Percentiles rank a stretch among this genome's conserved stretches.
Conservation (phyloP, 2,113 vertebrate species). For the Falcunculus frontatus region DNA sequence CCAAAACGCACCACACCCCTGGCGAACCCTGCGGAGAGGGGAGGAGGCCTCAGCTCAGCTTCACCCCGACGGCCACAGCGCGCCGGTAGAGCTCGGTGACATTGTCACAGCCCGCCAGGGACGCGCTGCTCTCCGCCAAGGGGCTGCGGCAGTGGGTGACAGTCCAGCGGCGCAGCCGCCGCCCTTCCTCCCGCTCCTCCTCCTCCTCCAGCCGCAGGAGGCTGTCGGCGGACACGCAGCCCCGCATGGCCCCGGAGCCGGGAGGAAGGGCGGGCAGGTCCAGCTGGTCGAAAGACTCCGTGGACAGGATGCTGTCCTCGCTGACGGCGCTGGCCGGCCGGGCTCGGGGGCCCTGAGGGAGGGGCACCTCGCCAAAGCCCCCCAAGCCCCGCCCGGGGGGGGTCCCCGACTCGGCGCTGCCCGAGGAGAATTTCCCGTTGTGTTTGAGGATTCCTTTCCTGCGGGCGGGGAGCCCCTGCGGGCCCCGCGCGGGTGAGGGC, state of each 20-base stretch:
- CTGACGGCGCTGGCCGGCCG: constrained; percentile 80
- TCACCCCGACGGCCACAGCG: constrained; percentile 58
- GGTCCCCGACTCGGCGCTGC: neutral
- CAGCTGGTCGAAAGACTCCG: constrained; percentile 92
- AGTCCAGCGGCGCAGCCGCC: constrained; percentile 65
- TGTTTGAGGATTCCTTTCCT: constrained; percentile 91
- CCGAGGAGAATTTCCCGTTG: constrained; percentile 84
- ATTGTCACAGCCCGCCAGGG: constrained; percentile 78
- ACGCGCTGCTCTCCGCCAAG: constrained; percentile 73
- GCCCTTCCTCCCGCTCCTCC: constrained; percentile 10
- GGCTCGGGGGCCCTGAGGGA: neutral
- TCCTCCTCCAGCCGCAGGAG: constrained; percentile 77
- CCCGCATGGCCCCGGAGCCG: constrained; percentile 67
- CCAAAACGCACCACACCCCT: accelerated
- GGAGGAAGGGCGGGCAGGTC: constrained; percentile 80
- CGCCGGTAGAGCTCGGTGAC: constrained; percentile 73
- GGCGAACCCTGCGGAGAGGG: neutral
- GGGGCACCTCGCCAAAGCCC: constrained; percentile 74
- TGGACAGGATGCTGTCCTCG: constrained; percentile 95
- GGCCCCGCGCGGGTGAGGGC: neutral
- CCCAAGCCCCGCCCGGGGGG: constrained; percentile 63
- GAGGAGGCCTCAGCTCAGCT: constrained; percentile 71
- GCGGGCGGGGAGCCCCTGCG: constrained; percentile 26
- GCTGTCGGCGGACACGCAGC: constrained; percentile 86
- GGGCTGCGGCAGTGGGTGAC: constrained; percentile 67